Conservation (phyloP, 2,113 vertebrate genomes). For the Carassius gibelio region DNA sequence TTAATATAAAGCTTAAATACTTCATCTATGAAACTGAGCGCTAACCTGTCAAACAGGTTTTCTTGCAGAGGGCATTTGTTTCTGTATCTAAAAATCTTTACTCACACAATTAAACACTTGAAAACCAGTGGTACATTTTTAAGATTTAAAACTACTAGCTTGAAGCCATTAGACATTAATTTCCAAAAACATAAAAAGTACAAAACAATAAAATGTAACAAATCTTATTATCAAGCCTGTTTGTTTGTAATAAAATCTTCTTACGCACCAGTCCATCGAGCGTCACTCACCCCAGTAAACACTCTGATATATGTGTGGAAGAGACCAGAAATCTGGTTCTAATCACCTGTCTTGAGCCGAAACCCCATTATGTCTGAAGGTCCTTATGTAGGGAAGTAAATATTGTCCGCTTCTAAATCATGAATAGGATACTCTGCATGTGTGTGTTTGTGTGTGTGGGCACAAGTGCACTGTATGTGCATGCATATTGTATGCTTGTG, state of each 20-base stretch:
- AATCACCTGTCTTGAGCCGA: neutral
- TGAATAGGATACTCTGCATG: neutral
- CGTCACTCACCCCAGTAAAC: neutral
- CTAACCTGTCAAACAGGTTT: neutral
- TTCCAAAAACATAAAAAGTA: constrained; percentile 52
- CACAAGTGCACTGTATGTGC: neutral
- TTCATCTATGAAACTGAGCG: neutral
- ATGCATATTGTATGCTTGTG: neutral
- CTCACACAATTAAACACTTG: constrained; percentile 54
- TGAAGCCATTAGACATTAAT: constrained; percentile 35
- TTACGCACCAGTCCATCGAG: constrained; percentile 13
- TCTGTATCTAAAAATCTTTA: constrained; percentile 51
- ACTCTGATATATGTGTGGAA: neutral
- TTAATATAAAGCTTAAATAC: neutral
- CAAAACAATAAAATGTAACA: constrained; percentile 51
- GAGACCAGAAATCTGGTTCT: neutral
- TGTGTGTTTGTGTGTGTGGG: neutral
- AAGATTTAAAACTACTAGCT: constrained; percentile 44
- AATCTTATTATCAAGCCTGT: constrained; percentile 48
- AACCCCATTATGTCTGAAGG: constrained; percentile 12
- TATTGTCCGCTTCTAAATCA: constrained; percentile 13
- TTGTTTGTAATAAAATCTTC: constrained; percentile 36
- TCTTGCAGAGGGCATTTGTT: neutral
- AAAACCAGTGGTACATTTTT: constrained; percentile 39
- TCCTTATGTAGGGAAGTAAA: constrained; percentile 23